These are phyloP conservation scores for Tiphia femorata DNA, from an alignment of 2,888 invertebrate species.

Conservation along the genomic window DNA sequence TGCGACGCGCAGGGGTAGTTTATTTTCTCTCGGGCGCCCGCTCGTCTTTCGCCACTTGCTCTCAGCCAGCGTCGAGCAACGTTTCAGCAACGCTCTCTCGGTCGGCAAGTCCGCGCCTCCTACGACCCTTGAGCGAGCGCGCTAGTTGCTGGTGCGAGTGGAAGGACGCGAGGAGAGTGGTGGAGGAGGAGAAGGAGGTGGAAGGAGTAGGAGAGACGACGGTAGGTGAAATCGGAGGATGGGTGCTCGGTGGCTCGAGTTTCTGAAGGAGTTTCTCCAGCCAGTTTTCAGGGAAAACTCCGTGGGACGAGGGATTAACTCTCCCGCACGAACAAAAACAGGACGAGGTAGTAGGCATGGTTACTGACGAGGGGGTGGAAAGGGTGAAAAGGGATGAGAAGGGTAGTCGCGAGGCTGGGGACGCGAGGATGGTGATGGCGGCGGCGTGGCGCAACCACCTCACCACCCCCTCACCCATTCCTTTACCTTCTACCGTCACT, in stretches of 20 bases:
- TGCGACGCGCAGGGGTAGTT: conserved; percentile 41
- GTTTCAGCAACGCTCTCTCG: conserved; percentile 13
- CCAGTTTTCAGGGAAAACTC: conserved; percentile 54
- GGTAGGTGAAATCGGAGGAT: background rate
- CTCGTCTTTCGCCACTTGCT: conserved; percentile 40
- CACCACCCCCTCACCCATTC: no score
- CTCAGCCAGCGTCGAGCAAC: background rate
- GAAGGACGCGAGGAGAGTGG: no score
- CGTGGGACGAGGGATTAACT: conserved; percentile 56
- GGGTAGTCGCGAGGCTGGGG: no score
- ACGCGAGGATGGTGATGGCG: no score
- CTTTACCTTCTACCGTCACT: no score
- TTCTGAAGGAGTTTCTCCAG: conserved; percentile 35
- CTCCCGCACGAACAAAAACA: conserved; percentile 56
- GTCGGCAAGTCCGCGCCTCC: conserved; percentile 26
- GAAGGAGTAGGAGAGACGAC: no score
- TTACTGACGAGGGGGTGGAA: background rate
- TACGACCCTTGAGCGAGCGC: no score
- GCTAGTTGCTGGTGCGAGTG: no score
- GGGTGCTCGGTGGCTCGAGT: conserved; percentile 33
- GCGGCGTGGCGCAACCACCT: no score
- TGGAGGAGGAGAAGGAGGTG: no score
- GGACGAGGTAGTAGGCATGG: background rate
- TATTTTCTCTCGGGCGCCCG: conserved; percentile 47
- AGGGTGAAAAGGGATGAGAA: background rate